Evolutionary conservation across 2,113 vertebrate genomes (phyloP).

Genomic region (Ophthalmolycus amberensis): DNA sequence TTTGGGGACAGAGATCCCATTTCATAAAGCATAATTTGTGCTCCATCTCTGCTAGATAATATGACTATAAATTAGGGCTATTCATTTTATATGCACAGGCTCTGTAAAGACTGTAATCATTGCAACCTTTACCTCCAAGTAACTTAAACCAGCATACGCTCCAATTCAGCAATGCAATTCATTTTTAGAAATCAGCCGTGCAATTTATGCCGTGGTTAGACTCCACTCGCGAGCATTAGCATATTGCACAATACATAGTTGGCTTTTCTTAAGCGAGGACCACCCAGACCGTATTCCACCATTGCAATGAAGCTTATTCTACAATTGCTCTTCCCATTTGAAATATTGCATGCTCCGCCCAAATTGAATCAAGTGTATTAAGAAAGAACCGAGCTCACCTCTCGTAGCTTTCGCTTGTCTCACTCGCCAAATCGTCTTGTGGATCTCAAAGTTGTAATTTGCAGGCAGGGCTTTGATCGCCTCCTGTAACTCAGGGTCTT

Average conservation of each 20-base stretch:
- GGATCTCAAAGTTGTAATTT: conserved; percentile 99
- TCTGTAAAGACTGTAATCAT: background rate
- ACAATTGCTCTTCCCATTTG: background rate
- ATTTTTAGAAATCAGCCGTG: background rate
- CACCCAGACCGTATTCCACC: background rate
- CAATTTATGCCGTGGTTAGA: conserved; percentile 5
- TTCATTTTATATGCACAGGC: conserved; percentile 8
- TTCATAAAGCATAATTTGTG: conserved; percentile 8
- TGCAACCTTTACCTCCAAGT: conserved; percentile 14
- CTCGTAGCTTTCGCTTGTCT: conserved; percentile 89
- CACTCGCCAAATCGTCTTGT: conserved; percentile 96
- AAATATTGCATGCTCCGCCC: background rate
- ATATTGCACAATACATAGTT: background rate
- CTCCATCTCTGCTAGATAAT: background rate
- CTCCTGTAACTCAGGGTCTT: conserved; percentile 85
- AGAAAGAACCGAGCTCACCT: conserved; percentile 79
- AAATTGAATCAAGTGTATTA: background rate
- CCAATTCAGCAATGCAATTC: conserved; percentile 12
- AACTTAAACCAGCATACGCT: conserved; percentile 18
- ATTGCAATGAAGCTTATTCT: background rate
- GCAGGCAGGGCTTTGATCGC: conserved; percentile 86
- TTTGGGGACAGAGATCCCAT: background rate
- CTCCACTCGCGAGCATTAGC: background rate
- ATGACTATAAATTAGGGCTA: background rate
- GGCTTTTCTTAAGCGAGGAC: background rate